Evolutionary conservation across 2,888 invertebrate genomes (phyloP).

Genomic region (Ferdinandea cuprea): DNA sequence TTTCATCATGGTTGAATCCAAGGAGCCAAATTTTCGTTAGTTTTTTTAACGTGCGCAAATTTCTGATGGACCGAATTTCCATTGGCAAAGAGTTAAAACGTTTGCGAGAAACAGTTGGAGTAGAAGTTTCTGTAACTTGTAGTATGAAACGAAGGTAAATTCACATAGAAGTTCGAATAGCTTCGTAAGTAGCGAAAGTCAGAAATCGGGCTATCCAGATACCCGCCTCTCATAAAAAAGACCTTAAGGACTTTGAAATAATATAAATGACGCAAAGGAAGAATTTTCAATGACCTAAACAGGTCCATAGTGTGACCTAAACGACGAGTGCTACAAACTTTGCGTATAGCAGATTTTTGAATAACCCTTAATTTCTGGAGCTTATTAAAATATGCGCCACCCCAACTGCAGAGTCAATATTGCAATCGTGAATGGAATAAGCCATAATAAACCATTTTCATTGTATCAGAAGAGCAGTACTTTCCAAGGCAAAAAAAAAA

Average conservation of each 20-base stretch:
- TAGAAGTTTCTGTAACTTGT: background rate
- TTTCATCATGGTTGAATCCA: too few relatives aligned
- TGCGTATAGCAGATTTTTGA: slow-evolving; percentile 2
- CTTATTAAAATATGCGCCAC: slow-evolving; percentile 1
- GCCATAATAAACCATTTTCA: too few relatives aligned
- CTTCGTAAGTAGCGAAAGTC: too few relatives aligned
- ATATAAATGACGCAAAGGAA: background rate
- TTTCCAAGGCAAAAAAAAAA: slow-evolving; percentile 8
- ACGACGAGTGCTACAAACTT: slow-evolving; percentile 7
- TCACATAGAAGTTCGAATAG: background rate
- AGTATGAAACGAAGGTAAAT: background rate
- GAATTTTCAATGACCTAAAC: slow-evolving; percentile 1
- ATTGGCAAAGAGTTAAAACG: background rate
- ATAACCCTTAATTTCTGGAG: background rate
- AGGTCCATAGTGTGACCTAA: too few relatives aligned
- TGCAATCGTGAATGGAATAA: slow-evolving; percentile 7
- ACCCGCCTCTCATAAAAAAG: too few relatives aligned
- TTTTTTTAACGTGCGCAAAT: too few relatives aligned
- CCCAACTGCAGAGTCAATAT: background rate
- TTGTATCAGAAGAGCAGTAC: too few relatives aligned
- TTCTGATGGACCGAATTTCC: too few relatives aligned
- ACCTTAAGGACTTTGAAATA: too few relatives aligned
- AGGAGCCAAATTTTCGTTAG: too few relatives aligned
- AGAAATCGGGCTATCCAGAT: too few relatives aligned
- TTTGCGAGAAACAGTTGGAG: background rate